Base-by-base conservation (phyloP, 1,140 invertebrate species). In the Pseudomyrmex dendroicus region DNA sequence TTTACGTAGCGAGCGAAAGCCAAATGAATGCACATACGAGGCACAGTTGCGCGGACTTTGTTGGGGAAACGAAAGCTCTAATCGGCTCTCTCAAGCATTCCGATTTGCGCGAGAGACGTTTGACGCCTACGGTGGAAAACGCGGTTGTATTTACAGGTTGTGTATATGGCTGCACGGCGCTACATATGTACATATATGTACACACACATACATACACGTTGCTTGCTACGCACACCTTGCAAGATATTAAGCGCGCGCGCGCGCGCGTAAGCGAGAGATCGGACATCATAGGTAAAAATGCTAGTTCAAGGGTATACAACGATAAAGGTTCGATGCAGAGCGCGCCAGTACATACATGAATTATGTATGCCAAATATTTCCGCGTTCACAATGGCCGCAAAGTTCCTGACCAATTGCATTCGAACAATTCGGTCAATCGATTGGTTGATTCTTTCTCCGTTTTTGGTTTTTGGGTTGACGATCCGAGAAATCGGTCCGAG, bases 231-330 rank as follows among this genome's bases (percentile, higher is more conserved):
- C 35, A 35, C 35, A 35, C 35, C 35, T 35, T 7, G 35, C 35
- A 35, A 35, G 5, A 35, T 7, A 4, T 4, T 5, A 35, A 7
- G 35, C 35, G 35, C 35, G 35, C 35, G 5, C 35, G 44, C 61
- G n/a, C 8, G 20, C 48, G 20, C 20, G 10, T 13, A 15, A 54
- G 50, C 52, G 17, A 22, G 48, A 25, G 15, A 54, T 70, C 67
- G 22, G n/a, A 22, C 48, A 12, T 12, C 13, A 25, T 15, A 54
- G n/a, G 10, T 54, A 56, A 70, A 70, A 70, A 70, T 70, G 22
- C 15, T 70, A 70, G 50, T 70, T 70, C 67, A 70, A 70, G 67
- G 52, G n/a, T 72, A 72, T 44, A n/a, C 15, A 54, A n/a, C 13
- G 15, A 9, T n/a, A 13, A 62, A 20, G 17, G 13, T 15, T 15